Conservation (phyloP, 1,140 invertebrate genomes). For the Heliconius nattereri region DNA sequence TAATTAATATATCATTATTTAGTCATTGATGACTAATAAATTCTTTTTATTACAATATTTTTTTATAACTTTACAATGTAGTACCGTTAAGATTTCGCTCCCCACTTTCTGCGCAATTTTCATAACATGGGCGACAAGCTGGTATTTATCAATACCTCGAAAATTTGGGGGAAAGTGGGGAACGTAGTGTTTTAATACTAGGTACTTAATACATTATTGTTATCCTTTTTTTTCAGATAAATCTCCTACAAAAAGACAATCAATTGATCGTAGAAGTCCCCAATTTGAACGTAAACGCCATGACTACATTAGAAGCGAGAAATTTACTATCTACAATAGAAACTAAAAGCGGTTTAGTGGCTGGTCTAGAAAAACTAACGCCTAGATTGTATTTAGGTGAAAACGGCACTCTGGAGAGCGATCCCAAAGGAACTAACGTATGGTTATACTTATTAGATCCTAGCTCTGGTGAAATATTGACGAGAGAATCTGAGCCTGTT, state of each 20-base stretch:
- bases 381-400: constrained; percentile 85
- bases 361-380: constrained; percentile 89
- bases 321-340: constrained; percentile 87
- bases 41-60: no score
- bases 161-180: no score
- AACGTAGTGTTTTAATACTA: no score
- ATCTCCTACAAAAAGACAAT: constrained; percentile 82
- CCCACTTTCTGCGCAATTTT: no score
- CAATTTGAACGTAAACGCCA: constrained; percentile 86
- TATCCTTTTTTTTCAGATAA: constrained; percentile 62
- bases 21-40: no score
- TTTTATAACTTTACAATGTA: no score
- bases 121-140: no score
- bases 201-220: no score
- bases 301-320: constrained; percentile 83
- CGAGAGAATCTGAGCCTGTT: constrained; percentile 86
- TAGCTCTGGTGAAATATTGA: constrained; percentile 87
- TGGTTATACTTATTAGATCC: constrained; percentile 94
- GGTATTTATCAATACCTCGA: no score
- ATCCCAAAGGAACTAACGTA: constrained; percentile 89
- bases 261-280: constrained; percentile 90
- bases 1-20: no score
- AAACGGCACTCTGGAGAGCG: constrained; percentile 88
- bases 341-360: constrained; percentile 87
- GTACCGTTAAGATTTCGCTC: no score